Evolutionary conservation across 92 coral and sea anemone genomes (phyloP), one percentile per base, ranked within the genome.

Genomic region (Pocillopora grandis): DNA sequence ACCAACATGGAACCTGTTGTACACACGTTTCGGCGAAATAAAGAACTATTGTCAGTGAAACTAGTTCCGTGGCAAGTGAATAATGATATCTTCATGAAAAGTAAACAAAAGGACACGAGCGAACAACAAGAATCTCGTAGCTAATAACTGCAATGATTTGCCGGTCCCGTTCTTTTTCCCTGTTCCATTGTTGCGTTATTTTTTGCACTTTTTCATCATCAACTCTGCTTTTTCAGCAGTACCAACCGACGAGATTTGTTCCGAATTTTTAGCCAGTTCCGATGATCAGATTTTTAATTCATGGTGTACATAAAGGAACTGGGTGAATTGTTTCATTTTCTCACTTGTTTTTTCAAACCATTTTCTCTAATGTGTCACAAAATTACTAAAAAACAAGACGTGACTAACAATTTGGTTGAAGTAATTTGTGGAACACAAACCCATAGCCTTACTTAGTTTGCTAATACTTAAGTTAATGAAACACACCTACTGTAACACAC

Each of bases 71-170:
- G 64, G 80, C 69, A 72, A 59, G 56, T 72, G 72, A 37, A 72
- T 71, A 62, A 72, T 21, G 23, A 71, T 75, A 83, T 73, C 64
- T 71, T 27, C 63, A 19, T n/a, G 58, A 62, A 74, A 83, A 16
- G 36, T 48, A 63, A 83, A 83, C 80, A 83, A 73, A 73, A 74
- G 73, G 65, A 64, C 80, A 73, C 72, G 80, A 83, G 71, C 69
- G 75, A 80, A 74, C 79, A 83, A 42, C 5, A 33, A 48, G 11
- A 21, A 27, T 27, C 58, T 33, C 55, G 77, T 67, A 33, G 61
- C 21, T 66, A 60, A 70, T 71, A n/a, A 18, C 18, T 71, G n/a
- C 59, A 62, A 63, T 42, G 2, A 35, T 10, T 16, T 52, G 15
- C 13, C 20, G 56, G n/a, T 66, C 73, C 58, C 52, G 64, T 49